Evolutionary conservation across 64 coral and sea anemone species (phyloP).

Genomic region (Stichodactyla mertensii): DNA sequence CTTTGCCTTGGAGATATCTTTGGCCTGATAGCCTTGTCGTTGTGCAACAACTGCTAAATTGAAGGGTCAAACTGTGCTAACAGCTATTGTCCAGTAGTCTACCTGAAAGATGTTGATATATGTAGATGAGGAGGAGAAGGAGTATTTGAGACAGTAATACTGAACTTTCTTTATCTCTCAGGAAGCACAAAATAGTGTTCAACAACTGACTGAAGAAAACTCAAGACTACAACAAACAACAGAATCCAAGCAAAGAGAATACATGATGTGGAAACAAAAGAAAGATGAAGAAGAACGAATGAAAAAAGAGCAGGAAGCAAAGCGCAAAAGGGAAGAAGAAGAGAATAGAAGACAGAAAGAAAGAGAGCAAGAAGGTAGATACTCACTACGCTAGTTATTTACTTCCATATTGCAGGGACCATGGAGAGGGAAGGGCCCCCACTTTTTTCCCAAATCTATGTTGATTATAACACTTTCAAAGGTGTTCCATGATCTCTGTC

Average conservation of each 20-base stretch:
- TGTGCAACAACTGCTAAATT: too few relatives aligned
- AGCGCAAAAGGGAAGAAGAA: slow-evolving; percentile 75
- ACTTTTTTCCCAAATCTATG: too few relatives aligned
- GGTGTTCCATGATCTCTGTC: too few relatives aligned
- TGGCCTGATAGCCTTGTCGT: too few relatives aligned
- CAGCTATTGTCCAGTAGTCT: too few relatives aligned
- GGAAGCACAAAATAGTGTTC: slow-evolving; percentile 60
- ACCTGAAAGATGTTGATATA: neutral
- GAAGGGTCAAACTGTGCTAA: too few relatives aligned
- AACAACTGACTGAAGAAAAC: slow-evolving; percentile 75
- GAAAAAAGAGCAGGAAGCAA: slow-evolving; percentile 59
- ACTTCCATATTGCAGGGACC: too few relatives aligned
- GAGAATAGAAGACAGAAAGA: slow-evolving; percentile 86
- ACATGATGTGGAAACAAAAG: slow-evolving; percentile 69
- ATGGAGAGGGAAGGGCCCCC: too few relatives aligned
- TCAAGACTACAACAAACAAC: slow-evolving; percentile 69
- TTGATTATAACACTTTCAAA: too few relatives aligned
- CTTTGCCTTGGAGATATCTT: too few relatives aligned
- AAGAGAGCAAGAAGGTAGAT: slow-evolving; percentile 77
- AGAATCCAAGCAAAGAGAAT: slow-evolving; percentile 85
- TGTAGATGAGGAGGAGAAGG: neutral
- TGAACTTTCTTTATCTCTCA: slow-evolving; percentile 5
- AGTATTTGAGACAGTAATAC: neutral
- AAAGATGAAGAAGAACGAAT: slow-evolving; percentile 82
- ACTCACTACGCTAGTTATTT: neutral